Conservation (phyloP, 2,797 vertebrate genomes). For the Taenioides sp. region DNA sequence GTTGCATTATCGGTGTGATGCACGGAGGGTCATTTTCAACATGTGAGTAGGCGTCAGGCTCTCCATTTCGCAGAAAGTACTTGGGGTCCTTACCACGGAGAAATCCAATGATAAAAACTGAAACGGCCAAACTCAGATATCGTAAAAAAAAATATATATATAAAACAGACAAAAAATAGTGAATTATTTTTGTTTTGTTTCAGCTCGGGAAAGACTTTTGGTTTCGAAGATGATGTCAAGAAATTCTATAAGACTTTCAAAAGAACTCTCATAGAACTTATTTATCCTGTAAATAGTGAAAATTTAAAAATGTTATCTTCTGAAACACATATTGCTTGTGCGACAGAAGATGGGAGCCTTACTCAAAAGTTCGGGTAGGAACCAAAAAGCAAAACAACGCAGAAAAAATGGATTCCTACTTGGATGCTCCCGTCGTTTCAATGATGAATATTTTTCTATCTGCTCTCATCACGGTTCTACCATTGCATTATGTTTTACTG, state of each 20-base stretch:
- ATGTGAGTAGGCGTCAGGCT: constrained; percentile 31
- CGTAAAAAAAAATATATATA: constrained; percentile 21
- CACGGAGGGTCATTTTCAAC: constrained; percentile 29
- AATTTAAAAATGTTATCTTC: constrained; percentile 73
- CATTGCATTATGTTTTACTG: constrained; percentile 43
- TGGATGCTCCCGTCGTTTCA: constrained; percentile 71
- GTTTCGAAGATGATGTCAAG: constrained; percentile 78
- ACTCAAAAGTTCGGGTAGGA: constrained; percentile 60
- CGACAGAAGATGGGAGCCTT: constrained; percentile 74
- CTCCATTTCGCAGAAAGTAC: constrained; percentile 22
- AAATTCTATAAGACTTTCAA: constrained; percentile 68
- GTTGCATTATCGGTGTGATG: constrained; percentile 14
- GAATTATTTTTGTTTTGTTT: constrained; percentile 29
- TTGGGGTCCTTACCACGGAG: constrained; percentile 33
- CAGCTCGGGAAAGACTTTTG: constrained; percentile 53
- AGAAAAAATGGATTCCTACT: constrained; percentile 55
- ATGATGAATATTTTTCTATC: constrained; percentile 84
- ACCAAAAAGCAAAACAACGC: constrained; percentile 52
- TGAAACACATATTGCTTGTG: constrained; percentile 71
- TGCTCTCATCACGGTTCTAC: constrained; percentile 62
- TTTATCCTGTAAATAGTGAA: constrained; percentile 83
- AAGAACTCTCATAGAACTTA: constrained; percentile 73
- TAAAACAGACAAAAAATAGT: constrained; percentile 17
- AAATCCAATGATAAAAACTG: constrained; percentile 34
- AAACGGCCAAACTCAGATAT: constrained; percentile 34